phyloP scores from a whole-genome alignment of 2,113 vertebrate species.

The Equus quagga region DNA sequence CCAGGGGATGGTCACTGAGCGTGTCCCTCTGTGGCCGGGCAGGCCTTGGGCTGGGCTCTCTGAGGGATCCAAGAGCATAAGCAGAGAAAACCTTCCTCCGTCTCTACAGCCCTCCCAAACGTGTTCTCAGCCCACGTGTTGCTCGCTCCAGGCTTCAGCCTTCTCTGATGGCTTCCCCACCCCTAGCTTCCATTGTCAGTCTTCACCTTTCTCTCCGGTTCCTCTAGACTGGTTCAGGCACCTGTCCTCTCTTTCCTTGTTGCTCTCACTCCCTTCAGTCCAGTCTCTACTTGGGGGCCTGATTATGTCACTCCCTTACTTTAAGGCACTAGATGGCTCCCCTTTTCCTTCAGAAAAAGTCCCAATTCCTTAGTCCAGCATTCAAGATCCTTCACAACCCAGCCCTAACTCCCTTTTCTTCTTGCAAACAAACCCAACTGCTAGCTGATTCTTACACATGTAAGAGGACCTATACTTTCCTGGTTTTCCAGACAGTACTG shows the following conservation, averaged over 20 bases:
- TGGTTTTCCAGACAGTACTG: background rate
- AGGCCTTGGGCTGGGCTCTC: background rate
- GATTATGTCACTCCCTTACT: background rate
- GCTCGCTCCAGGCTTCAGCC: background rate
- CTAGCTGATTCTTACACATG: background rate
- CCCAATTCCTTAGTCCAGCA: background rate
- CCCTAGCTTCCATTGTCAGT: background rate
- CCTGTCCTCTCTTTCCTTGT: background rate
- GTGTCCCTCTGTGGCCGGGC: background rate
- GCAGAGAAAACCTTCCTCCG: background rate
- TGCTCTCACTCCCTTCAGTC: background rate
- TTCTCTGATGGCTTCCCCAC: background rate
- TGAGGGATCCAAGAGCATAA: background rate
- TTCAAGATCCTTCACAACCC: background rate
- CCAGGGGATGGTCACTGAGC: background rate
- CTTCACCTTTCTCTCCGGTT: background rate
- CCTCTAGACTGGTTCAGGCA: background rate
- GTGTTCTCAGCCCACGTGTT: rapidly evolving
- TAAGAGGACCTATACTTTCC: background rate
- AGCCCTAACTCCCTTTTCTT: background rate
- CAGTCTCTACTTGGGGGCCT: background rate
- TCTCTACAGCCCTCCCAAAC: background rate
- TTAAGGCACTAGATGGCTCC: background rate
- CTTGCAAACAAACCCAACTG: background rate
- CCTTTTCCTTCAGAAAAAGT: slow-evolving; percentile 4